phyloP scores from a whole-genome alignment of 2,113 vertebrate species.

The Oriolus oriolus region DNA sequence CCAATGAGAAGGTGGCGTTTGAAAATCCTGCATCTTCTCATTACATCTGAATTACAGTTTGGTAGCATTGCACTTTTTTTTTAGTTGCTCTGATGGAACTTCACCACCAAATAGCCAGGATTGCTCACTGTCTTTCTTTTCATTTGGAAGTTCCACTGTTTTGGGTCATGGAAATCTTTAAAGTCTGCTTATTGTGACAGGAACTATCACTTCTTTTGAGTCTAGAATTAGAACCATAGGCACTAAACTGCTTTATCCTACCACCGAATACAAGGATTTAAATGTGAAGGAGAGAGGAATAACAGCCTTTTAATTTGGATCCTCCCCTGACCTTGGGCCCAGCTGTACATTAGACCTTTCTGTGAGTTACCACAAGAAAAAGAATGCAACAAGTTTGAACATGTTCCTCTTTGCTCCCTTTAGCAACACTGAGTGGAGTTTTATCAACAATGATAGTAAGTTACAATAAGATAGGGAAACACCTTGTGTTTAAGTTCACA shows the following conservation, averaged over 20 bases:
- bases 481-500: not conserved
- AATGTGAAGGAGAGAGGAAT: not conserved
- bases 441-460: not conserved
- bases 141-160: not conserved
- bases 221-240: not conserved
- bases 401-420: not conserved
- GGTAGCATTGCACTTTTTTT: not conserved
- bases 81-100: not conserved
- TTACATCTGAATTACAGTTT: not conserved
- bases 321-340: not conserved
- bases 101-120: not conserved
- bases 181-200: not conserved
- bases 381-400: not conserved
- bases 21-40: not conserved
- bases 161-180: not conserved
- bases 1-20: not conserved
- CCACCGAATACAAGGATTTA: not conserved
- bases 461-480: not conserved
- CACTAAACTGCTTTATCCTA: not conserved
- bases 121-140: not conserved
- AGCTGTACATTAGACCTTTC: not conserved
- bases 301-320: not conserved
- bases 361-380: not conserved
- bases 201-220: not conserved
- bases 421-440: not conserved